Evolutionary conservation across 30 jellyfish, hydroid and myxozoan species (phyloP), one percentile per base, ranked within the genome.

Genomic region (Cassiopea andromeda): DNA sequence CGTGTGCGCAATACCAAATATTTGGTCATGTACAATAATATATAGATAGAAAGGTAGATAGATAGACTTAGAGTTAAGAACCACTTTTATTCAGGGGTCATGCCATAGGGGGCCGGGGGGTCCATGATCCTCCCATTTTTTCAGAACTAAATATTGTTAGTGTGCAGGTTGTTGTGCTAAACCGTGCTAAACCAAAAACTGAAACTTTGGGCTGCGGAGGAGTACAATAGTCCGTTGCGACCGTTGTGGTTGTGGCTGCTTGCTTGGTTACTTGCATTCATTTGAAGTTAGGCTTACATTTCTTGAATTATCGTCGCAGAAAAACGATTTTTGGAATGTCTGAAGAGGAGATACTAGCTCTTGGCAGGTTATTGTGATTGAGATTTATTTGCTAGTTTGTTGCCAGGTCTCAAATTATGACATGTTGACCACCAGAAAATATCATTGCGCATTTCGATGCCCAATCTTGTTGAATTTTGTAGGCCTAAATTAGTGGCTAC

Each of bases 181-280:
- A 27, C 38, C 38, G 38, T 27, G 38, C 38, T 27, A 27, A 27
- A 27, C 38, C 38, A 0, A 27, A 27, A 27, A 27, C 38, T 27
- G 38, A 27, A 27, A 27, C 38, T 27, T 27, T 27, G 38, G 38
- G 38, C 38, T 27, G 38, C 38, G 38, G 0, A 27, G 38, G 38
- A 27, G 38, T 27, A 27, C 38, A 27, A 27, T 27, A 27, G 38
- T 27, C 38, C 38, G 12, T 3, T 54, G 64, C 18, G 27, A 70
- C 79, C n/a, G 79, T 70, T 70, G 79, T n/a, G 2, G 79, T 18
- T 70, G 79, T 70, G 2, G 79, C 38, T 70, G 79, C 50, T 54
- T 54, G 64, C 79, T 70, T 70, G 50, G 79, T 70, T 12, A 70
- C 79, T 70, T 70, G 75, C 75, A 54, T 54, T 54, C 75, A 16